phyloP scores from a whole-genome alignment of 2,888 invertebrate genomes.

The Hermodice carunculata region DNA sequence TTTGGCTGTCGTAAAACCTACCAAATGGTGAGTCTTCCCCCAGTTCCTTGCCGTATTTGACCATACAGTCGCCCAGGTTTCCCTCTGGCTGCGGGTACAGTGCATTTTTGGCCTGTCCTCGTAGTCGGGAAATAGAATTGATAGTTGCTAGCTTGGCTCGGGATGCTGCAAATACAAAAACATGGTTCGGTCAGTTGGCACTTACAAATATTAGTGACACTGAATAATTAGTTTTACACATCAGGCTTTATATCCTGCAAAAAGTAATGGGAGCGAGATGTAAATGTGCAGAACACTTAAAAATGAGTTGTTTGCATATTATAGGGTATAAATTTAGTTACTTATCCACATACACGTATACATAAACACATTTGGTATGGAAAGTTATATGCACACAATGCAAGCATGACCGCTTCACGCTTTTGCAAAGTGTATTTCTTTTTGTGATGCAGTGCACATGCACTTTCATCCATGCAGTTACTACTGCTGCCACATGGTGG shows the following conservation, averaged over 20 bases:
- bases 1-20: slow-evolving; percentile 70
- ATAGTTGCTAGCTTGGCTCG: slow-evolving; percentile 73
- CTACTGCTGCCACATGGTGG: too few relatives aligned
- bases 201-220: too few relatives aligned
- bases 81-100: slow-evolving; percentile 99
- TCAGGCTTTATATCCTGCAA: too few relatives aligned
- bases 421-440: too few relatives aligned
- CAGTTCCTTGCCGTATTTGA: slow-evolving; percentile 92
- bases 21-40: slow-evolving; percentile 96
- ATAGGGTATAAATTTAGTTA: background rate
- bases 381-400: background rate
- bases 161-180: slow-evolving; percentile 68
- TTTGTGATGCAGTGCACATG: too few relatives aligned
- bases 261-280: background rate
- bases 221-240: too few relatives aligned
- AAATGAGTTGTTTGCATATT: background rate
- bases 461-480: too few relatives aligned
- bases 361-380: too few relatives aligned
- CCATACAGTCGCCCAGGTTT: slow-evolving; percentile 96
- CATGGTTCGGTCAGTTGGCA: too few relatives aligned
- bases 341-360: too few relatives aligned
- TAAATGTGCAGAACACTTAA: background rate
- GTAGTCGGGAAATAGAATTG: slow-evolving; percentile 88
- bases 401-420: background rate
- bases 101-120: slow-evolving; percentile 95